Conservation (phyloP, 2,113 vertebrate species). For the Narcine bancroftii region DNA sequence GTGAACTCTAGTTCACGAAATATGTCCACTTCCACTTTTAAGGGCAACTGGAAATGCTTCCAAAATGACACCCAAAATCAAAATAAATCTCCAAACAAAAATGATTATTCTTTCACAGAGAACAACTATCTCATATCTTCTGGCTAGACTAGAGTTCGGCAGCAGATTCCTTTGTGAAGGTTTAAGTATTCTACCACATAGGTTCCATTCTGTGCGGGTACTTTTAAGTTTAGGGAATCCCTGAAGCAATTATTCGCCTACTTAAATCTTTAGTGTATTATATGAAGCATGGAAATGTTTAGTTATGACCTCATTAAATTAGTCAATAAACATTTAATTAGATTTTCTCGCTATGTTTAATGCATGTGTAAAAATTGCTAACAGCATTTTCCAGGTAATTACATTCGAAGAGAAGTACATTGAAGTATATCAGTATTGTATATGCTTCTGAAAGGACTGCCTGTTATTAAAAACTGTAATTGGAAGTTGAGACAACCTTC, state of each 20-base stretch:
- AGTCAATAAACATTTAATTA: constrained; percentile 36
- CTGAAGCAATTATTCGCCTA: constrained; percentile 15
- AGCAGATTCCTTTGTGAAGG: not conserved
- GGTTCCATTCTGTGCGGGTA: not conserved
- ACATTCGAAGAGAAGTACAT: constrained; percentile 1
- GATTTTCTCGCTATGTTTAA: constrained; percentile 31
- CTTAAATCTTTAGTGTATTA: constrained; percentile 23
- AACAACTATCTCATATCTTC: not conserved
- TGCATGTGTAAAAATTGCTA: constrained; percentile 24
- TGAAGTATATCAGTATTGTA: not conserved
- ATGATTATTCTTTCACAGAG: not conserved
- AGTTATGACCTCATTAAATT: constrained; percentile 30
- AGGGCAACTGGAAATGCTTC: not conserved
- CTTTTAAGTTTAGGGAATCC: constrained; percentile 21
- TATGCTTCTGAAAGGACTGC: not conserved
- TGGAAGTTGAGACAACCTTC: not conserved
- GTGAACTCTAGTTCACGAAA: not conserved
- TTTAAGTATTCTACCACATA: not conserved
- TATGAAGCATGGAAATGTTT: constrained; percentile 35
- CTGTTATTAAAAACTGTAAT: not conserved
- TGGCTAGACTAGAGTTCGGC: not conserved
- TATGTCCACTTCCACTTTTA: not conserved
- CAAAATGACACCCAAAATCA: not conserved
- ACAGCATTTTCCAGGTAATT: constrained; percentile 30
- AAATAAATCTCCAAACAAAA: not conserved